Evolutionary conservation across 2,888 invertebrate genomes (phyloP).

Genomic region (Cheilosia variabilis): DNA sequence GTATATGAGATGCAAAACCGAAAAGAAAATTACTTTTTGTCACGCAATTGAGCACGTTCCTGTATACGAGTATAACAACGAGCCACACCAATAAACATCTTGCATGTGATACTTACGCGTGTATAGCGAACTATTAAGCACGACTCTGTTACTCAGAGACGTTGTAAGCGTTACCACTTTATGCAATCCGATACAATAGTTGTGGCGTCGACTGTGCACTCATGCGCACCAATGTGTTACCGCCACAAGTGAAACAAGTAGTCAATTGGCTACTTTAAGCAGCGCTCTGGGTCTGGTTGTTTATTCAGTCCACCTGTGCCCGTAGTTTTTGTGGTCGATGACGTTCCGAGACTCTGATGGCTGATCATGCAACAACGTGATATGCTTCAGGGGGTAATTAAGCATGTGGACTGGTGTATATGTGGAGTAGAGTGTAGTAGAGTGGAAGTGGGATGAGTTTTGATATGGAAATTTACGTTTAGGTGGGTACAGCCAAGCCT

Average conservation of each 20-base stretch:
- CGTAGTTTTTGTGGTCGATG: conserved; percentile 25
- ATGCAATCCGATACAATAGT: conserved; percentile 53
- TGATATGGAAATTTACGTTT: conserved; percentile 21
- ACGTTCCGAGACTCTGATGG: conserved; percentile 10
- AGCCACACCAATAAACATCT: conserved; percentile 48
- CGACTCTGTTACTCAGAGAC: conserved; percentile 23
- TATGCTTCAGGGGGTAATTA: conserved; percentile 21
- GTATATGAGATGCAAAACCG: conserved; percentile 33
- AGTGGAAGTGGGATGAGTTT: conserved; percentile 15
- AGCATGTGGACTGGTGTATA: not conserved
- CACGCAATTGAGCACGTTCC: conserved; percentile 72
- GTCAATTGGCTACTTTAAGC: conserved; percentile 44
- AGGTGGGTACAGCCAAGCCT: conserved; percentile 5
- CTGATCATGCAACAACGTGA: conserved; percentile 55
- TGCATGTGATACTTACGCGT: conserved; percentile 37
- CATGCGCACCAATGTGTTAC: conserved; percentile 49
- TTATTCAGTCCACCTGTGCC: conserved; percentile 38
- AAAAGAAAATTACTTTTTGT: conserved; percentile 64
- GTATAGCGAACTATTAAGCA: conserved; percentile 55
- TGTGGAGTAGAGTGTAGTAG: not conserved
- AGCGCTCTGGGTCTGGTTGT: not conserved
- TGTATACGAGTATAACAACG: not conserved
- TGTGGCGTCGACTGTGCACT: conserved; percentile 45
- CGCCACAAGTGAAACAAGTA: conserved; percentile 52
- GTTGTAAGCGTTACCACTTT: conserved; percentile 49